Evolutionary conservation across 1,140 invertebrate genomes (phyloP).

Genomic region (Formica selysi): DNA sequence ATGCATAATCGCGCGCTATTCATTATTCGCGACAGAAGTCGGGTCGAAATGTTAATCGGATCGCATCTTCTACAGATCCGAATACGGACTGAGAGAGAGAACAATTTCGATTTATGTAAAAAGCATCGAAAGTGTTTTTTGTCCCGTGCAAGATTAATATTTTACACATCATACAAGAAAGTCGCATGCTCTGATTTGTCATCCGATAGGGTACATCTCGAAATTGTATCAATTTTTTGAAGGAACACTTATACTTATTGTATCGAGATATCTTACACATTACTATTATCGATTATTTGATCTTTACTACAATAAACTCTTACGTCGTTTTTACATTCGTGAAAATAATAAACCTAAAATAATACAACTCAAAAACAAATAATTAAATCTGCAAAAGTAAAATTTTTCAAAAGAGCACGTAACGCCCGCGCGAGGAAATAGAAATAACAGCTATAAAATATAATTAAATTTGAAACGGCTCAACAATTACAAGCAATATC

Average conservation of each 20-base stretch:
- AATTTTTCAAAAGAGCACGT: neutral
- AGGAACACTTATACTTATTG: neutral
- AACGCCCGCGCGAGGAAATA: neutral
- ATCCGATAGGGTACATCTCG: neutral
- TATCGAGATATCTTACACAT: neutral
- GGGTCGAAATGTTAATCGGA: constrained; percentile 62
- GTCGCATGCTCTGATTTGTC: constrained; percentile 8
- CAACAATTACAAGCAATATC: constrained; percentile 4
- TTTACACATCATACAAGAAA: neutral
- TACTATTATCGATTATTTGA: neutral
- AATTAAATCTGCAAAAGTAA: neutral
- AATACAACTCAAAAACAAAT: neutral
- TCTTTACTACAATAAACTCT: neutral
- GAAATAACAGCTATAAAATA: neutral
- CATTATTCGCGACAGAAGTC: constrained; percentile 58
- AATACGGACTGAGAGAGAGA: constrained; percentile 20
- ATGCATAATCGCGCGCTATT: constrained; percentile 63
- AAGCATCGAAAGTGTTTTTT: constrained; percentile 43
- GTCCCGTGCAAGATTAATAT: neutral
- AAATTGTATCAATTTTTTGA: neutral
- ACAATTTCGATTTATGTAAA: constrained; percentile 57
- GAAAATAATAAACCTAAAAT: neutral
- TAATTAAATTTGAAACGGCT: neutral
- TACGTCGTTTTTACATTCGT: neutral
- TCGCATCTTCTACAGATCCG: constrained; percentile 44